Evolutionary conservation across 2,113 vertebrate genomes (phyloP).

Genomic region (Brienomyrus longianalis): DNA sequence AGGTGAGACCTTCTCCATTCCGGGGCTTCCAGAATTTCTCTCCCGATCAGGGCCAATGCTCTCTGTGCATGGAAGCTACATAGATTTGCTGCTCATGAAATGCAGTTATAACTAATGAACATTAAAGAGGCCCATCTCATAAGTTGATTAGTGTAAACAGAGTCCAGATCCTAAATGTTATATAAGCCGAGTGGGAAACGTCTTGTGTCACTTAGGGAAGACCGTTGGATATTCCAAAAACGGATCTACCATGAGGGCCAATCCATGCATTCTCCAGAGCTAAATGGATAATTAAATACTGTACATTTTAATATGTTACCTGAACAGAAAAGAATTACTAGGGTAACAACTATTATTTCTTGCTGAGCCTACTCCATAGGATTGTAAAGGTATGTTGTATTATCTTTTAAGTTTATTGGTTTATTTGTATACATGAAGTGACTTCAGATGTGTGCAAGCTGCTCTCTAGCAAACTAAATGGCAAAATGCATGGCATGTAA

Average conservation of each 20-base stretch:
- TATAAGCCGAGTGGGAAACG: conserved; percentile 56
- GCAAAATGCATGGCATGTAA: conserved; percentile 57
- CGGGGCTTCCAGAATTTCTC: neutral
- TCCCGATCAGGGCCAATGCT: conserved; percentile 12
- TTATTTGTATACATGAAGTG: conserved; percentile 51
- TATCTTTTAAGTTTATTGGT: conserved; percentile 10
- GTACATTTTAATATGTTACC: neutral
- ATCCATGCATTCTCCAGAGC: neutral
- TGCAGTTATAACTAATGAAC: conserved; percentile 71
- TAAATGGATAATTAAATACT: neutral
- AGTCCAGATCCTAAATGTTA: conserved; percentile 61
- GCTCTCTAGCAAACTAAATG: conserved; percentile 48
- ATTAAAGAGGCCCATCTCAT: conserved; percentile 66
- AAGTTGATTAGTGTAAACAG: conserved; percentile 69
- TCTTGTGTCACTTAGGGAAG: conserved; percentile 50
- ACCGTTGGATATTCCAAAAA: conserved; percentile 54
- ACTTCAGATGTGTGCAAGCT: conserved; percentile 51
- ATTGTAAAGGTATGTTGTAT: neutral
- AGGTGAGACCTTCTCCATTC: neutral
- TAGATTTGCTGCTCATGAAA: conserved; percentile 49
- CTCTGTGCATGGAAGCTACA: conserved; percentile 27
- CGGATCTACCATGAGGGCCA: conserved; percentile 47
- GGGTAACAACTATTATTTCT: neutral
- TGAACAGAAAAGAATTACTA: neutral
- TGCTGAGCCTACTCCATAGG: no score